Conservation (phyloP, 1,140 invertebrate species). For the Drosophila orena region DNA sequence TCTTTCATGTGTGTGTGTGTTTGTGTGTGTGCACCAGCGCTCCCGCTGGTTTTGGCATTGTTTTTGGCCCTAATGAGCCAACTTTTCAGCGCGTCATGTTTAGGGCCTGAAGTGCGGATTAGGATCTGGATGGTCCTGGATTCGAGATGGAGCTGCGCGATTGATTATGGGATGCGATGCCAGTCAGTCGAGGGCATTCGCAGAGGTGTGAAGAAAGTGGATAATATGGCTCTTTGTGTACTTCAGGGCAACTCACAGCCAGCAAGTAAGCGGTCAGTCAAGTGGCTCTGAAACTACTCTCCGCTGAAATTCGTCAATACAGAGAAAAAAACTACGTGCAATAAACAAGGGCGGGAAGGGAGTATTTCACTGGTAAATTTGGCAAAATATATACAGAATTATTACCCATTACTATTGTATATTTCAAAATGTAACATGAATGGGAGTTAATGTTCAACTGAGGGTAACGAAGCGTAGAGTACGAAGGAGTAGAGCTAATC, state of each 20-base stretch:
- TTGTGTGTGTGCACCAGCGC: too few species aligned
- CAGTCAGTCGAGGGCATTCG: slow-evolving; percentile 19
- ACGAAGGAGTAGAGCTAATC: too few species aligned
- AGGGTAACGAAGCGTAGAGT: too few species aligned
- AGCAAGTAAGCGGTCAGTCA: not conserved
- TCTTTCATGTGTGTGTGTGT: slow-evolving; percentile 10
- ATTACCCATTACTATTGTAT: too few species aligned
- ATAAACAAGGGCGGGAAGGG: too few species aligned
- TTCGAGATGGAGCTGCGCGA: slow-evolving; percentile 6
- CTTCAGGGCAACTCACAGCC: not conserved
- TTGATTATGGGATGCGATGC: slow-evolving; percentile 16
- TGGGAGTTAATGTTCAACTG: too few species aligned
- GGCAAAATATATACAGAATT: too few species aligned
- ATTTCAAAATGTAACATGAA: too few species aligned
- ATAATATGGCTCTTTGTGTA: slow-evolving; percentile 4
- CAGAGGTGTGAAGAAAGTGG: slow-evolving; percentile 34
- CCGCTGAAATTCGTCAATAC: not conserved
- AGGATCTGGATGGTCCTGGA: slow-evolving; percentile 21
- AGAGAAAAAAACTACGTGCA: not conserved
- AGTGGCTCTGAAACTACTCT: slow-evolving; percentile 4
- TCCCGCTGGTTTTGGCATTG: slow-evolving; percentile 27
- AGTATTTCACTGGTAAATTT: too few species aligned
- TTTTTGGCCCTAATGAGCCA: slow-evolving; percentile 47
- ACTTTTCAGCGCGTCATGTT: slow-evolving; percentile 23
- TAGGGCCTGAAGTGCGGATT: slow-evolving; percentile 34